phyloP scores from a whole-genome alignment of 2,888 invertebrate species.

The Periphyllus acericola region DNA sequence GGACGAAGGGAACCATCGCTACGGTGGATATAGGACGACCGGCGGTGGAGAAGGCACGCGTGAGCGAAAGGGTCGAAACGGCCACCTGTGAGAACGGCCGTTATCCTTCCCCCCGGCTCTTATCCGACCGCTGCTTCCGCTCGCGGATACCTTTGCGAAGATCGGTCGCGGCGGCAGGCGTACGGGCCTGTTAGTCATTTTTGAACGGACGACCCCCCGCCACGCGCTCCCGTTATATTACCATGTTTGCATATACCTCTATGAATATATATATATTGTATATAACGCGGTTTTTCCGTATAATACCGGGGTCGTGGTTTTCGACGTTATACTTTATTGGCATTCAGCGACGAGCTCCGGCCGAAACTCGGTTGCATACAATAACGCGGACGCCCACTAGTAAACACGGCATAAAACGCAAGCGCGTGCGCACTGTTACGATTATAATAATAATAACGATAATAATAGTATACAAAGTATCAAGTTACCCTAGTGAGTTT shows the following conservation, averaged over 20 bases:
- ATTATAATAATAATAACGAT: background rate
- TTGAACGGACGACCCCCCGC: conserved; percentile 30
- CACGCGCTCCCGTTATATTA: background rate
- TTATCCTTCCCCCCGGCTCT: background rate
- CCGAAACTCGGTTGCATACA: conserved; percentile 18
- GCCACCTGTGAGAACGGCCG: conserved; percentile 59
- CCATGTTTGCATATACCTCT: conserved; percentile 9
- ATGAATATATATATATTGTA: background rate
- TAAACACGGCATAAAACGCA: background rate
- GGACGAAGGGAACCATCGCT: background rate
- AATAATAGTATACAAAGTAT: background rate
- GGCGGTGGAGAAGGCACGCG: background rate
- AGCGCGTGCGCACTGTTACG: background rate
- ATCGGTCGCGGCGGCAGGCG: background rate
- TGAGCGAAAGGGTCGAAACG: conserved; percentile 43
- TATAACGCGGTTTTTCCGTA: background rate
- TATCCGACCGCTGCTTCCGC: background rate
- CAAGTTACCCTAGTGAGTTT: background rate
- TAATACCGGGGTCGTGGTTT: background rate
- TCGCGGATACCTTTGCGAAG: background rate
- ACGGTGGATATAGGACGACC: background rate
- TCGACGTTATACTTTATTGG: conserved; percentile 36
- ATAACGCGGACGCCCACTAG: background rate
- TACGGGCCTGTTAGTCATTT: conserved; percentile 39
- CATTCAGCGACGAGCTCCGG: background rate